A percentile compares a stretch with the other conserved stretches of the same genome.
phyloP scores from a whole-genome alignment of 2,113 vertebrate species.

The Hyaena hyaena region DNA sequence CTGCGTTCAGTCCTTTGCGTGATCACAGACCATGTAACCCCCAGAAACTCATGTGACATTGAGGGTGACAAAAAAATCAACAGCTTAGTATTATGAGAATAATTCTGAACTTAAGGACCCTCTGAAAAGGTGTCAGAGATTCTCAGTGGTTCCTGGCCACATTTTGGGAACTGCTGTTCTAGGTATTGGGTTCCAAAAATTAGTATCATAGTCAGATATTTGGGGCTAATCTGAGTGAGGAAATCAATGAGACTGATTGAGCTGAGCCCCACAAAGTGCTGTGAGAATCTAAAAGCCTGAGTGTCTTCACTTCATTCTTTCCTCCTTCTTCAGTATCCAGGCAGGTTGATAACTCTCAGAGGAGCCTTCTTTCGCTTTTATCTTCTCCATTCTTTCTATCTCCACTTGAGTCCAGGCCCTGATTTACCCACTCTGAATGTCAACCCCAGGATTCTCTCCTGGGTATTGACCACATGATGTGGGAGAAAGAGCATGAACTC shows the following conservation, averaged over 20 bases:
- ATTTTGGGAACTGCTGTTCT: neutral
- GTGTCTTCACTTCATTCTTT: neutral
- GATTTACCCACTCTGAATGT: neutral
- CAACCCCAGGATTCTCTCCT: neutral
- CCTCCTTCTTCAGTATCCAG: neutral
- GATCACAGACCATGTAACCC: neutral
- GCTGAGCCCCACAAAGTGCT: rapidly evolving
- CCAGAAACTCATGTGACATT: neutral
- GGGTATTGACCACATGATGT: neutral
- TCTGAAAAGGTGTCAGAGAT: neutral
- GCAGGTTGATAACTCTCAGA: neutral
- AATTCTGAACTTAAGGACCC: neutral
- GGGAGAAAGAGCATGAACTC: neutral
- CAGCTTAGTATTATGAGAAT: neutral
- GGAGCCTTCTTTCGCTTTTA: neutral
- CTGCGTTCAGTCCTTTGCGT: rapidly evolving
- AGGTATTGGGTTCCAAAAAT: neutral
- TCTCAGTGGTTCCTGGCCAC: neutral
- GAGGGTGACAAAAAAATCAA: neutral
- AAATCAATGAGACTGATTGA: neutral
- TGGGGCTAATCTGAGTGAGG: neutral
- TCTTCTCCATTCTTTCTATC: neutral
- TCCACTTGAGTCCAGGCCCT: neutral
- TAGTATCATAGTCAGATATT: neutral
- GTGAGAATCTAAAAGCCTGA: neutral